Evolutionary conservation across 1,140 invertebrate species (phyloP), one percentile per base, ranked within the genome.

Genomic region (Drosophila busckii): DNA sequence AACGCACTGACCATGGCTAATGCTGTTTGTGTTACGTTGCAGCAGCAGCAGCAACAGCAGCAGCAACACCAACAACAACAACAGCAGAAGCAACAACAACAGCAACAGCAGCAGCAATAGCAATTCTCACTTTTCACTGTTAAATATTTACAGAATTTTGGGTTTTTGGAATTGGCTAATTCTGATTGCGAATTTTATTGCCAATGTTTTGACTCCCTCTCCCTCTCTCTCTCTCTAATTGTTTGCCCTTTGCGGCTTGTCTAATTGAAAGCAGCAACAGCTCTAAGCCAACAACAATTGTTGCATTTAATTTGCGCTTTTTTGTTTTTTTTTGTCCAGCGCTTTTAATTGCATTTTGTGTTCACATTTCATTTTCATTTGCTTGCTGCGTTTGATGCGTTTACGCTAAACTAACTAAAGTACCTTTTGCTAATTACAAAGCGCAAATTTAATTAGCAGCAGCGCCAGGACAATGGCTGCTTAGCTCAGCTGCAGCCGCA

Each of bases 1-100:
- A n/a, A 59, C 45, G 68, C 64, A 80, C 63, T 82, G 75, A 60
- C 63, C 75, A 68, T 68, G 64, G 69, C 64, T 80, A 78, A 78
- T 78, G 38, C 28, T 53, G 63, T 78, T 80, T 80, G 73, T 52
- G 55, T 78, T 78, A 60, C 60, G 73, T 80, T 53, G 55, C 63
- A 73, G 38, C 35, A 49, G 44, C 44, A 48, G 13, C 34, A 67
- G 20, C 40, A 49, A n/a, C n/a, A n/a, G n/a, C 52, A 34, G 41
- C 37, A 38, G 42, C 46, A 42, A 22, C 35, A 37, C 31, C 5
- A 41, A 7, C 5, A 1, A 29, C 26, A 35, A 19, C 16, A 23
- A 23, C 4, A 23, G 22, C 22, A 8, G 8, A 4, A 23, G 8
- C 4, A 35, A 31, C 35, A 45, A 37, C 35, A 63, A 40, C 40